phyloP scores from a whole-genome alignment of 2,113 vertebrate genomes.

The Cygnus buccinator region DNA sequence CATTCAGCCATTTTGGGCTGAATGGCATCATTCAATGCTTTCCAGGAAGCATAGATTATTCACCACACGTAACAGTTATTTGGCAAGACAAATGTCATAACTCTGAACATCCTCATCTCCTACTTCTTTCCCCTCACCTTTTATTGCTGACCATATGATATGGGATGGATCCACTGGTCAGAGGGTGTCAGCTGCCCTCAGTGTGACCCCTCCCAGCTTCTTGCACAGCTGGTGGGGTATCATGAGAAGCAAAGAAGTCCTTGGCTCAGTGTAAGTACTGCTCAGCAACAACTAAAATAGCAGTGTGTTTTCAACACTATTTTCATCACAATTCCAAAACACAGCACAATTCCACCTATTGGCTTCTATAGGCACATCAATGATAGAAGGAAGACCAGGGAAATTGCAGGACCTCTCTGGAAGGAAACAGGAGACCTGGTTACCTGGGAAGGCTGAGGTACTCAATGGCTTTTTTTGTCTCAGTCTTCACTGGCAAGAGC shows the following conservation, averaged over 20 bases:
- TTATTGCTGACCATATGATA: not conserved
- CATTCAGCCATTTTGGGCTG: not conserved
- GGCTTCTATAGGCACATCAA: no score
- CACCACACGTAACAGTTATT: not conserved
- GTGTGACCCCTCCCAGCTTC: not conserved
- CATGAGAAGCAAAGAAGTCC: not conserved
- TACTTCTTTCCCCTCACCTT: not conserved
- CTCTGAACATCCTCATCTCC: not conserved
- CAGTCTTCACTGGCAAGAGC: no score
- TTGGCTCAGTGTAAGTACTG: not conserved
- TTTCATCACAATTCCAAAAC: not conserved
- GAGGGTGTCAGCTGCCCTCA: not conserved
- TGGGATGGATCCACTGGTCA: not conserved
- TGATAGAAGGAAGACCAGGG: no score
- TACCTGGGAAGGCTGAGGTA: no score
- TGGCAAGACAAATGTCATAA: not conserved
- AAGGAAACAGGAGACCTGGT: no score
- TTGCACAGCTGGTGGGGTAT: not conserved
- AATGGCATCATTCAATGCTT: not conserved
- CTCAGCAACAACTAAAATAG: not conserved
- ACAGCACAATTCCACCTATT: no score
- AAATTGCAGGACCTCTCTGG: no score
- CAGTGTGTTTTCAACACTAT: not conserved
- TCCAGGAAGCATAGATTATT: not conserved
- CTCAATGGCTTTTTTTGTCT: no score